Conservation (phyloP, 2,888 invertebrate genomes). For the Ormyrus labotus region DNA sequence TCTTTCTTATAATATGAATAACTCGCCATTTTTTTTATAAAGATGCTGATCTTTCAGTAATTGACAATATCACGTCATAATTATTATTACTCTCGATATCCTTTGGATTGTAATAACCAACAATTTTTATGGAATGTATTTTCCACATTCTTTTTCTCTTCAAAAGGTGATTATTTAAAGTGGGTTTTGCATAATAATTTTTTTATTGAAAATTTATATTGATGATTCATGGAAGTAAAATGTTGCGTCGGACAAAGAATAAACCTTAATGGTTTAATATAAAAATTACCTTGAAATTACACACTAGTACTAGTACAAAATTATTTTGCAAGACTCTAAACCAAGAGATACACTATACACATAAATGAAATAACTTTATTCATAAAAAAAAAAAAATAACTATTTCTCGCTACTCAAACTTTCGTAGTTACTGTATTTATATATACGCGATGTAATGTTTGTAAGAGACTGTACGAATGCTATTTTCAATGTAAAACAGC, state of each 20-base stretch:
- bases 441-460: constrained; percentile 46
- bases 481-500: constrained; percentile 50
- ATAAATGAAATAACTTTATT: constrained; percentile 37
- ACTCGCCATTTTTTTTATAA: constrained; percentile 14
- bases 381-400: constrained; percentile 42
- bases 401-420: constrained; percentile 58
- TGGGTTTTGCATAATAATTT: constrained; percentile 29
- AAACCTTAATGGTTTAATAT: constrained; percentile 25
- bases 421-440: constrained; percentile 53
- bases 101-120: constrained; percentile 14
- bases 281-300: constrained; percentile 32
- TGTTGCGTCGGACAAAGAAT: constrained; percentile 28
- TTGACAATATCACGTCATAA: constrained; percentile 39
- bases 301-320: constrained; percentile 11
- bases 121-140: constrained; percentile 5
- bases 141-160: neutral
- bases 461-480: constrained; percentile 47
- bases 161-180: constrained; percentile 3
- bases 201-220: constrained; percentile 11
- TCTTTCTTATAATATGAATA: constrained; percentile 27
- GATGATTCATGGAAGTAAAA: constrained; percentile 2
- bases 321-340: constrained; percentile 48
- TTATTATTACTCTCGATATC: constrained; percentile 12
- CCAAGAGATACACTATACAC: constrained; percentile 32
- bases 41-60: constrained; percentile 41